Base-by-base conservation (phyloP, 2,888 invertebrate species). In the Rotaria socialis region DNA sequence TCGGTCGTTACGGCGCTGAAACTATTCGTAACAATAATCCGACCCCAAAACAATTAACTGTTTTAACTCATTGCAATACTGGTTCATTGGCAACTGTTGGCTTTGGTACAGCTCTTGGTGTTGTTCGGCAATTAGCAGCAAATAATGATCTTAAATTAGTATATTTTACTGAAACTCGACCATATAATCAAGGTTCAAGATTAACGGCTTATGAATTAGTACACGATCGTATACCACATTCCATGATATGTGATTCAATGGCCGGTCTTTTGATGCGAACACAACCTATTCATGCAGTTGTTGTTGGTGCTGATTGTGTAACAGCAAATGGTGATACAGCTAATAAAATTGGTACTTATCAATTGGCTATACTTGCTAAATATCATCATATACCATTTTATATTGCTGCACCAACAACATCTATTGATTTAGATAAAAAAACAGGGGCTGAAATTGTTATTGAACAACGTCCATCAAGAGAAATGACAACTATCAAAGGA, bases 21-120 rank as follows among this genome's bases (percentile, higher is more conserved):
- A 94, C 94, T 88, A 95, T 97, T 89, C 90, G 96, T 86, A 80
- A 87, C 14, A 85, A 86, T 1, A 86, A 52, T 47, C 86, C 87
- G 10, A 88, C 88, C n/a, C 93, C 94, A 88, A 92, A 92, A 84
- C 91, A 92, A 85, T 94, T 95, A 5, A 93, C 94, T 88, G 93
- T 99, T 86, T 92, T 99, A 86, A 99, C 99, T 5, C 97, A 98
- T 91, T 99, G 99, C 91, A 99, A 99, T 91, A 98, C 99, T 2
- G 99, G 99, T 1, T 96, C 97, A 6, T 92, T 99, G 89, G 99
- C 99, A 2, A 99, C 99, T 8, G 96, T 96, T 84, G 97, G 96
- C 74, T 96, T 96, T 92, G 99, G 99, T 41, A 99, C 99, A 27
- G 99, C 99, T 22, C 93, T 99, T 88, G 99, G 98, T 90, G 96